A percentile compares a stretch with the other conserved stretches of the same genome.
These are phyloP conservation scores for Panthera leo DNA, from an alignment of 2,113 vertebrate species.

Conservation along the genomic window DNA sequence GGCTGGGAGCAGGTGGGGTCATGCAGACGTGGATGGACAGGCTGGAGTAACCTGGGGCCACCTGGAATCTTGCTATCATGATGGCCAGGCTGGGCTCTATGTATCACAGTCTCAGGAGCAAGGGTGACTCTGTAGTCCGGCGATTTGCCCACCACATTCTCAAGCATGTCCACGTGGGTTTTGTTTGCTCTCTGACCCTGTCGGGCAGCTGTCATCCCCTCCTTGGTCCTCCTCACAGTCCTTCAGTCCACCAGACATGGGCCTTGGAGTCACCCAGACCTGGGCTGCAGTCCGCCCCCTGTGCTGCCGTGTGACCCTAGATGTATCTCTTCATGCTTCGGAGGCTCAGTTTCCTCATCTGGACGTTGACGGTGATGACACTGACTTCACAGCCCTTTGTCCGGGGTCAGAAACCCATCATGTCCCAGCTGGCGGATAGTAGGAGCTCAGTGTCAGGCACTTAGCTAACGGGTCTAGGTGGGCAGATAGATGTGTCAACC, in stretches of 20 bases:
- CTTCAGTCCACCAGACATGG: background rate
- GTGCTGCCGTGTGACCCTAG: background rate
- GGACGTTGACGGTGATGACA: background rate
- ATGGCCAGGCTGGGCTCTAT: background rate
- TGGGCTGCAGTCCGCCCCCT: background rate
- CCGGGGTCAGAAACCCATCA: background rate
- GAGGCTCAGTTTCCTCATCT: background rate
- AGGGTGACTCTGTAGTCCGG: background rate
- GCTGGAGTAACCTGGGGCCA: background rate
- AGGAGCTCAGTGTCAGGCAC: background rate
- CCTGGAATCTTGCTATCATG: background rate
- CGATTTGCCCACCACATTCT: background rate
- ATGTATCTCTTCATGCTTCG: background rate
- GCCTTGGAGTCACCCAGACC: background rate
- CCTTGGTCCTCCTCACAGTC: background rate
- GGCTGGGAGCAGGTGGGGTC: fast-evolving
- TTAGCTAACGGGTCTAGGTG: background rate
- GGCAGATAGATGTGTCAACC: no score
- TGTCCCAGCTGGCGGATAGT: background rate
- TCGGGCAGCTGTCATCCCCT: fast-evolving
- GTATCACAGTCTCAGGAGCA: background rate
- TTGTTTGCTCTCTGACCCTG: background rate
- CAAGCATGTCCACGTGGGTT: background rate
- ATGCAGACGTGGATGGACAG: fast-evolving
- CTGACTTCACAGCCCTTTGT: background rate